Evolutionary conservation across 2,797 vertebrate species (phyloP).

Genomic region (Chrysocyon brachyurus): DNA sequence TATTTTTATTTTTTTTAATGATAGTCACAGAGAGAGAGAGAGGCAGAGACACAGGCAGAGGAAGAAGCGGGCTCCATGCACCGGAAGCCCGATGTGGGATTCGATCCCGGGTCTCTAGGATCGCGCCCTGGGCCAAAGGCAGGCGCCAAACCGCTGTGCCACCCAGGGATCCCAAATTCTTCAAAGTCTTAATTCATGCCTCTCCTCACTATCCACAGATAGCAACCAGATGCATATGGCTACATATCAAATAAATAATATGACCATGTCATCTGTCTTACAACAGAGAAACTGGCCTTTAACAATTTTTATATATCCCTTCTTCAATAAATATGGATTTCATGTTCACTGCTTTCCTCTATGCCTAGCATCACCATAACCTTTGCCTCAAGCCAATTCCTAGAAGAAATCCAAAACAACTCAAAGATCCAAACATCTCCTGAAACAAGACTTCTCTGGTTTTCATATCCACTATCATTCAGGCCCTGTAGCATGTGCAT

Average conservation of each 20-base stretch:
- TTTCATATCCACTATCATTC: not conserved
- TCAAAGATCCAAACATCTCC: not conserved
- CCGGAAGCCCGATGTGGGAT: too few species aligned
- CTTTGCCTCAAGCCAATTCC: not conserved
- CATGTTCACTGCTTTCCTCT: not conserved
- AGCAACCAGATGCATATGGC: not conserved
- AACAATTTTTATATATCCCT: not conserved
- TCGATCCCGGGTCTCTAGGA: too few species aligned
- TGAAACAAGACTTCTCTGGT: not conserved
- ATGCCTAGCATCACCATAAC: not conserved
- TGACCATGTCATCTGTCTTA: not conserved
- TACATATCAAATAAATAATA: not conserved
- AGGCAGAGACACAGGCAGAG: too few species aligned
- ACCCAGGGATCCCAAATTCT: too few species aligned
- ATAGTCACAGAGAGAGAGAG: too few species aligned
- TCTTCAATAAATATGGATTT: constrained; percentile 9
- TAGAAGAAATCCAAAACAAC: constrained; percentile 12
- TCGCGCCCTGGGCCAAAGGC: too few species aligned
- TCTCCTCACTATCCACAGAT: not conserved
- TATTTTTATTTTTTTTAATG: too few species aligned
- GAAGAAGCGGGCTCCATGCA: too few species aligned
- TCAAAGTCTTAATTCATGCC: not conserved
- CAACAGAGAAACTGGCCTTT: not conserved
- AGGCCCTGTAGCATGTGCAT: not conserved
- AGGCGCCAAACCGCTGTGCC: too few species aligned